Base-by-base conservation (phyloP, 1,140 invertebrate species). In the Polyergus mexicanus region DNA sequence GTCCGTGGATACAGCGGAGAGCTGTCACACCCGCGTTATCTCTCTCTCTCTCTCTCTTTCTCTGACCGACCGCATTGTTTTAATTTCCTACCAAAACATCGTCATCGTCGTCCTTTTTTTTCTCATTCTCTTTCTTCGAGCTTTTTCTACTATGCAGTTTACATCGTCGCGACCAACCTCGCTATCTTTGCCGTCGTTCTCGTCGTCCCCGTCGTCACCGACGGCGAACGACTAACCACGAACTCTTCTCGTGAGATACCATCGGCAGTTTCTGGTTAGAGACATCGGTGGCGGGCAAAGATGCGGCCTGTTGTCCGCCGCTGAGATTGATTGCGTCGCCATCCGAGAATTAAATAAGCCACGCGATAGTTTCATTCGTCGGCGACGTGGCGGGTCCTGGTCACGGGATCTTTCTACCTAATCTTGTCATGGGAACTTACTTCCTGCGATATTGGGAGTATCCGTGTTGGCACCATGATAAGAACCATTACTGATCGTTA, bases 1-100 rank as follows among this genome's bases (percentile, higher is more conserved):
- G 88, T 81, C 86, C 68, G 69, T 72, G 88, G 78, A 83, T 90
- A 81, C 86, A 54, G 28, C 85, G 65, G 8, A 88, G 91, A 89
- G 86, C 90, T 92, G 92, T 92, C 87, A 91, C 92, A 91, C 88
- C 89, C 91, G 90, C 89, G 90, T 93, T 94, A 92, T 94, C 88
- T 51, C 16, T 19, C 13, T 51, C 47, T 51, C 16, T 51, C 47
- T 51, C 47, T 51, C 16, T 51, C 47, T 51, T 6, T 19, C 16
- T 51, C 47, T 91, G 75, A 83, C 71, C 84, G 51, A 51, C 75
- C 77, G 87, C 88, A 93, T 93, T 93, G 92, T 93, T 93, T 93
- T 89, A 93, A 93, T 94, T 91, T 93, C 65, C 90, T 83, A 87
- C 71, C 65, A 65, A 80, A 84, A 81, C 22, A 62, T 77, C 80